Base-by-base conservation (phyloP, 2,888 invertebrate genomes). In the Brassicogethes aeneus region DNA sequence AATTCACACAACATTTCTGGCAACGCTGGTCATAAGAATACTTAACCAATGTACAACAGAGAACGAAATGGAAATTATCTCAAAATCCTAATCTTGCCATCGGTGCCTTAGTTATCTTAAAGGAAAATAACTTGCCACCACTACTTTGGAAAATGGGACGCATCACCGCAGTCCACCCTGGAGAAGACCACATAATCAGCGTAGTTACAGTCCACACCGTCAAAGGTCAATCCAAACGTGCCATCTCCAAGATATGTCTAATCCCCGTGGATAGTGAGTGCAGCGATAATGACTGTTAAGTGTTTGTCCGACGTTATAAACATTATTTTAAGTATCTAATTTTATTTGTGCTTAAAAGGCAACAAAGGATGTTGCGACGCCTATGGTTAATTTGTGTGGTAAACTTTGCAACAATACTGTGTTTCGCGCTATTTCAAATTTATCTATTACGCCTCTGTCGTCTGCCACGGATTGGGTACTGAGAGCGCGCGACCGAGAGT, bases 11-110 rank as follows among this genome's bases (percentile, higher is more conserved):
- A 32, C 39, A 45, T 36, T 48, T 50, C 43, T 47, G 50, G 47
- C 23, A 41, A n/a, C 39, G 48, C 30, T 52, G 47, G 48, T 38
- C 36, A 23, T 37, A 34, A 17, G 48, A 50, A 17, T 51, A 48
- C 14, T 31, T 52, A 10, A 34, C 37, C 2, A 34, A 39, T 7
- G 36, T 47, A 5, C 47, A 51, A 45, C 34, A 41, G 10, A 34
- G 45, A 39, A 14, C 36, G 3, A 47, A 45, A 37, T 49, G 50
- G 47, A 39, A 34, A 16, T n/a, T n/a, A n/a, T 35, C 14, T 7
- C 5, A 33, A n/a, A n/a, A 33, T n/a, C 34, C 34, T 7, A 33
- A 23, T 10, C 5, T 23, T 7, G 10, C 5, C 7, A 10, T 7
- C 5, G 10, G 10, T 23, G 5, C 23, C 7, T 23, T 23, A 10